Evolutionary conservation across 2,113 vertebrate genomes (phyloP).

Genomic region (Ptilorrhoa leucosticta): DNA sequence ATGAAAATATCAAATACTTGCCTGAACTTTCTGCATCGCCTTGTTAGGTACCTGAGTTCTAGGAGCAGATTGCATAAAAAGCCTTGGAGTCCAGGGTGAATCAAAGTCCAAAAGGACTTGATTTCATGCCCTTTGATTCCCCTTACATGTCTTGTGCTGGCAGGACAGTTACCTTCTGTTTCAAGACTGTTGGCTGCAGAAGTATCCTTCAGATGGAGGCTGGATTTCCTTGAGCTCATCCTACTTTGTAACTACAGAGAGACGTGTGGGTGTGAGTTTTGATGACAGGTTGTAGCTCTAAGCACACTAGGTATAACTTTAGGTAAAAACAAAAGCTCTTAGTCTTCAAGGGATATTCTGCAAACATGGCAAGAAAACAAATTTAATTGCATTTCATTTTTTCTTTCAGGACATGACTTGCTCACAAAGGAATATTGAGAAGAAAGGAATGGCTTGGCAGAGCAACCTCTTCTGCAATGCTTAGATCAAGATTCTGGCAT

Average conservation of each 20-base stretch:
- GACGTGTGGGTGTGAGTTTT: background rate
- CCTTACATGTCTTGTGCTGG: background rate
- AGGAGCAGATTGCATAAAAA: background rate
- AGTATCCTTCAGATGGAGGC: background rate
- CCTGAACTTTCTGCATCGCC: background rate
- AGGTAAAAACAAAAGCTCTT: background rate
- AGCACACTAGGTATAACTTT: background rate
- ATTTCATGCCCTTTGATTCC: background rate
- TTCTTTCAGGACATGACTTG: background rate
- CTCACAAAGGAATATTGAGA: constrained; percentile 18
- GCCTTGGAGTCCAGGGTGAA: background rate
- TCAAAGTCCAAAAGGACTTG: background rate
- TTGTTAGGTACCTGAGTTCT: background rate
- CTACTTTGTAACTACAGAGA: background rate
- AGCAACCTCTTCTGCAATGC: background rate
- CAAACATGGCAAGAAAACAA: background rate
- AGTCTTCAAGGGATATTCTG: background rate
- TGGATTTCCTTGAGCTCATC: background rate
- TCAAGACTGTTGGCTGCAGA: background rate
- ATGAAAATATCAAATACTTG: background rate
- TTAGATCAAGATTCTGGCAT: background rate
- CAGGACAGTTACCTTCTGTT: background rate
- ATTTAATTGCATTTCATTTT: background rate
- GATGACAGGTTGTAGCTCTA: background rate
- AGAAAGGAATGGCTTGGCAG: background rate